Conservation (phyloP, 2,797 vertebrate species). For the Hoplostethus atlanticus region DNA sequence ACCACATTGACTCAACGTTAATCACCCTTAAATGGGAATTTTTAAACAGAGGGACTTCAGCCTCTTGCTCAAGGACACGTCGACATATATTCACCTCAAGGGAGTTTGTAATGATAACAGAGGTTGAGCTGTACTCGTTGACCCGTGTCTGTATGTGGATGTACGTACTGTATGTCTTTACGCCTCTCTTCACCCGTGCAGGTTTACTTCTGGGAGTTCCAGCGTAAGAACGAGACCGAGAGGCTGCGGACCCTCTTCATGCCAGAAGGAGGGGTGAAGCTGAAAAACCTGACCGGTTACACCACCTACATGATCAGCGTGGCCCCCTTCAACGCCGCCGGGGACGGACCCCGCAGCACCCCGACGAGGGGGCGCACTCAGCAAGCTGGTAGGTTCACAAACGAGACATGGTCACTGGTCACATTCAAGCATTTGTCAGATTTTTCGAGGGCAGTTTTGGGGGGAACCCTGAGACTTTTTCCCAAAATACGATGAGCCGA, state of each 20-base stretch:
- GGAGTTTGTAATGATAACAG: conserved; percentile 40
- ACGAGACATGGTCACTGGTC: background rate
- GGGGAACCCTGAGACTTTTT: conserved; percentile 36
- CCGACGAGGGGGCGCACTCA: conserved; percentile 90
- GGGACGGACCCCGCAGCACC: conserved; percentile 92
- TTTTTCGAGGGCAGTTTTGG: conserved; percentile 40
- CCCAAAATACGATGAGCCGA: conserved; percentile 45
- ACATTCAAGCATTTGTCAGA: conserved; percentile 49
- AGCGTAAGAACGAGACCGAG: conserved; percentile 88
- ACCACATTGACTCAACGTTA: conserved; percentile 26
- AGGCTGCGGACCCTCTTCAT: conserved; percentile 93
- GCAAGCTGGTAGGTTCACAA: conserved; percentile 89
- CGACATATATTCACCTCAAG: conserved; percentile 41
- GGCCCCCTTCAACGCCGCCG: conserved; percentile 93
- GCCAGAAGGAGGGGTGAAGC: conserved; percentile 91
- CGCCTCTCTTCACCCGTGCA: conserved; percentile 57
- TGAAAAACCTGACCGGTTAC: conserved; percentile 96
- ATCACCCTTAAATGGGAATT: conserved; percentile 50
- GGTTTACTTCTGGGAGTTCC: conserved; percentile 96
- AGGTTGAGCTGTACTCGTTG: conserved; percentile 30
- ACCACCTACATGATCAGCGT: conserved; percentile 96
- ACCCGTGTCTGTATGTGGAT: conserved; percentile 7
- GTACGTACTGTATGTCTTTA: conserved; percentile 43
- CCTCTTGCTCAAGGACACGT: conserved; percentile 53
- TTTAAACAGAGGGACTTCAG: conserved; percentile 33